A percentile compares a stretch with the other conserved stretches of the same genome.
These are phyloP conservation scores for Labeo calbasu DNA, from an alignment of 2,797 vertebrate species.

Conservation along the genomic window DNA sequence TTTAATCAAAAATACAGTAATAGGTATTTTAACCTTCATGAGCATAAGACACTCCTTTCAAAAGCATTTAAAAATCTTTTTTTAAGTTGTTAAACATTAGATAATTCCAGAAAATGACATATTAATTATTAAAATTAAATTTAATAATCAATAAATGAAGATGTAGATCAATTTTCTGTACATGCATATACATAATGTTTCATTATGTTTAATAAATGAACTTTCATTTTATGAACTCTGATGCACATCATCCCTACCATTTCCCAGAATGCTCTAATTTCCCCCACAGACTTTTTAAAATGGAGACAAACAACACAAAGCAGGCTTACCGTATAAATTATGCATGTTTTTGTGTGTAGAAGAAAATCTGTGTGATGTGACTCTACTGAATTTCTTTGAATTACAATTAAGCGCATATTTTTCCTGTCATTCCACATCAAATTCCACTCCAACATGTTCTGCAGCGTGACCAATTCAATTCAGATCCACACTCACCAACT, in stretches of 20 bases:
- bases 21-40: background rate
- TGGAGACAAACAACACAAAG: conserved; percentile 11
- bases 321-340: conserved; percentile 19
- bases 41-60: background rate
- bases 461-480: conserved; percentile 25
- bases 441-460: conserved; percentile 16
- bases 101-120: too few species aligned
- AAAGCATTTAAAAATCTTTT: background rate
- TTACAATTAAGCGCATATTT: conserved; percentile 1
- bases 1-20: too few species aligned
- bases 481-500: conserved; percentile 23
- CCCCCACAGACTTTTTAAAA: background rate
- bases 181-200: background rate
- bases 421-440: conserved; percentile 21
- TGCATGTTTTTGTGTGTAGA: background rate
- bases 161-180: background rate
- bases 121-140: too few species aligned
- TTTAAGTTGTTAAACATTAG: too few species aligned
- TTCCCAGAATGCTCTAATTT: background rate
- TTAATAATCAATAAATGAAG: background rate
- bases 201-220: background rate
- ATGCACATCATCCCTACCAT: background rate
- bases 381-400: conserved; percentile 2
- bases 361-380: conserved; percentile 22
- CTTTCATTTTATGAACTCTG: background rate